Evolutionary conservation across 2,113 vertebrate genomes (phyloP).

Genomic region (Cranoglanis bouderius): DNA sequence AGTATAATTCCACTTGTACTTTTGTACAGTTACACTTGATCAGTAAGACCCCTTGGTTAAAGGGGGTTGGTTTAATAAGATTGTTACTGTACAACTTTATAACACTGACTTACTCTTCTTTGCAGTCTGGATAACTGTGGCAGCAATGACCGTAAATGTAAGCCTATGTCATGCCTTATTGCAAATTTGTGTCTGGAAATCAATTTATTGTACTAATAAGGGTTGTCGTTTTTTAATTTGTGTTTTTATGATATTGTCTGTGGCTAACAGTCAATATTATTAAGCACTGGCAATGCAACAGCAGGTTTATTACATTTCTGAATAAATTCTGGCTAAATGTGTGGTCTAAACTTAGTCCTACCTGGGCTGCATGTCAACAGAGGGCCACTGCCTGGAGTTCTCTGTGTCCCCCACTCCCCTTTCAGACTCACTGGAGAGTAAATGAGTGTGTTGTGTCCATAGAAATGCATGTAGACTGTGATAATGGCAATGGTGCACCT

Average conservation of each 20-base stretch:
- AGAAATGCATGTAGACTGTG: conserved; percentile 21
- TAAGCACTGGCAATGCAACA: not conserved
- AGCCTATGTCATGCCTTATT: not conserved
- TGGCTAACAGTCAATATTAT: not conserved
- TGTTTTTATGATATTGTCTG: not conserved
- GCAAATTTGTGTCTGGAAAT: not conserved
- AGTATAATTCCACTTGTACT: not conserved
- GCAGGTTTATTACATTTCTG: not conserved
- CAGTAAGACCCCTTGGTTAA: no score
- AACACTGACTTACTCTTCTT: not conserved
- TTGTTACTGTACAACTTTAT: not conserved
- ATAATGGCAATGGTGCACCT: conserved; percentile 48
- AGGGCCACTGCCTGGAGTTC: not conserved
- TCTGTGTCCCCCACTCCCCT: conserved; percentile 4
- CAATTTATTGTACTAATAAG: not conserved
- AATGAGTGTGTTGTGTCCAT: conserved; percentile 26
- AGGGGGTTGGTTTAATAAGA: not conserved
- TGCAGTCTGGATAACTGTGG: not conserved
- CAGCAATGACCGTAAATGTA: not conserved
- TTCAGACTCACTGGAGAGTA: conserved; percentile 43
- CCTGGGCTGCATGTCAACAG: conserved; percentile 34
- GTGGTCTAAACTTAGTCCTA: conserved; percentile 15
- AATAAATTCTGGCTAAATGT: not conserved
- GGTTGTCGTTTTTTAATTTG: not conserved
- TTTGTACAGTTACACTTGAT: not conserved